Base-by-base conservation (phyloP, 2,797 vertebrate species). In the Lagorchestes hirsutus region DNA sequence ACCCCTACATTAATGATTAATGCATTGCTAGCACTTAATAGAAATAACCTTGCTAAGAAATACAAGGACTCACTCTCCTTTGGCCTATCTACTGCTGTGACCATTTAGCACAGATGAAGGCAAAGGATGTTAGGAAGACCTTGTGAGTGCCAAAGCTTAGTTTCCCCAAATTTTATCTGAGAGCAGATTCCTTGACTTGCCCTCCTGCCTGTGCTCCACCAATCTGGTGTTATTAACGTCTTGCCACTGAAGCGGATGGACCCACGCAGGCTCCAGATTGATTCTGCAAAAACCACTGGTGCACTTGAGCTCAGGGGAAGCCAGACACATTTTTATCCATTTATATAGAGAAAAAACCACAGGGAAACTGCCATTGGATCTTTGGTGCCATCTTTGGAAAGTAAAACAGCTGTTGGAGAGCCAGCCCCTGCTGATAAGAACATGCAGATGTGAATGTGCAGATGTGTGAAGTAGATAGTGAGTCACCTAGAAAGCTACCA, bases 261-360 rank as follows among this genome's bases (percentile, higher is more conserved):
- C 74, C 82, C 55, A 95, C 27, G 40, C 50, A 87, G 52, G 12
- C 54, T 24, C 57, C 93, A 55, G 14, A 22, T n/a, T 54, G 31
- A 34, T 91, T 54, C 91, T 74, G 54, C 14, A 24, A 31, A 94
- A 93, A 57, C 34, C 24, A 57, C 54, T 93, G 74, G 58, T 10
- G 62, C 1, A 28, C 46, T 16, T 40, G 40, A 4, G n/a, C n/a
- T 58, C 74, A n/a, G 22, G 50, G 46, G 50, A 67, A 91, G 52
- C 50, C 22, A 90, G n/a, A 34, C 50, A 58, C 27, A 10, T 2
- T 82, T 91, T 93, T 54, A 94, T 54, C 92, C 40, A n/a, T 34
- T 34, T 96, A 92, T 96, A 92, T 27, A 62, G 31, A 31, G 50
- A 95, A 96, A 54, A 93, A 90, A 28, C 4, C 74, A 57, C 62